phyloP scores from a whole-genome alignment of 2,113 vertebrate genomes.

The Centrocercus urophasianus region DNA sequence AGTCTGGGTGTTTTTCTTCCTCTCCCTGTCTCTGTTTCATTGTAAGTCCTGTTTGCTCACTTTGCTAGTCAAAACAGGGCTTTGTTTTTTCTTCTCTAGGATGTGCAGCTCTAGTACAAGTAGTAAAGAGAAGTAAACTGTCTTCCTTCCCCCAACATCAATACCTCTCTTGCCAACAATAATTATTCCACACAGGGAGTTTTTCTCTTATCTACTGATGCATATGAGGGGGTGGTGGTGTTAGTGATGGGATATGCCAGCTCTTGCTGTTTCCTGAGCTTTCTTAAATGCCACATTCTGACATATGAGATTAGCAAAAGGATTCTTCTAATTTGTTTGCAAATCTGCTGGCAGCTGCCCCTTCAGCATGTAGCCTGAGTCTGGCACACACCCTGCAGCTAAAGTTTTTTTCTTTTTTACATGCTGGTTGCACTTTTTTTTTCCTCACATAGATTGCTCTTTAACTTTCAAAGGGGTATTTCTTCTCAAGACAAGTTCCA shows the following conservation, averaged over 20 bases:
- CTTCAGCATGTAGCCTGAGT: background rate
- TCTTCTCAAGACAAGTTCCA: background rate
- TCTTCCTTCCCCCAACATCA: constrained; percentile 34
- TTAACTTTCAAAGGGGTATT: background rate
- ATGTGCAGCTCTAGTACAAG: constrained; percentile 2
- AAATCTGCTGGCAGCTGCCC: background rate
- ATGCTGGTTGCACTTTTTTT: background rate
- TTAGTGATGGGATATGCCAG: background rate
- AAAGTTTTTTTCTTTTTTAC: background rate
- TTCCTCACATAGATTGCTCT: background rate
- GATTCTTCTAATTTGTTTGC: background rate
- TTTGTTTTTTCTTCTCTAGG: constrained; percentile 57
- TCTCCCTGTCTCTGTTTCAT: background rate
- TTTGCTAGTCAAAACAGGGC: constrained; percentile 53
- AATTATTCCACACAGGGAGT: background rate
- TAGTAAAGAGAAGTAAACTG: constrained; percentile 11
- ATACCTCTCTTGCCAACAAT: constrained; percentile 46
- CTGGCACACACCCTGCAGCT: background rate
- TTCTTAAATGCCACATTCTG: constrained; percentile 1
- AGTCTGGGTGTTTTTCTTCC: constrained; percentile 1
- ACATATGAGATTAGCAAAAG: background rate
- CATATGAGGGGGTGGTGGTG: background rate
- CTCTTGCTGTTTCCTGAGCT: background rate
- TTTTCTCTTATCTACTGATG: constrained; percentile 35
- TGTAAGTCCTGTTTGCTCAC: constrained; percentile 40